Percentiles rank a stretch among this genome's conserved stretches.
phyloP scores from a whole-genome alignment of 2,113 vertebrate genomes.

The Tenebrosternarchus preto region DNA sequence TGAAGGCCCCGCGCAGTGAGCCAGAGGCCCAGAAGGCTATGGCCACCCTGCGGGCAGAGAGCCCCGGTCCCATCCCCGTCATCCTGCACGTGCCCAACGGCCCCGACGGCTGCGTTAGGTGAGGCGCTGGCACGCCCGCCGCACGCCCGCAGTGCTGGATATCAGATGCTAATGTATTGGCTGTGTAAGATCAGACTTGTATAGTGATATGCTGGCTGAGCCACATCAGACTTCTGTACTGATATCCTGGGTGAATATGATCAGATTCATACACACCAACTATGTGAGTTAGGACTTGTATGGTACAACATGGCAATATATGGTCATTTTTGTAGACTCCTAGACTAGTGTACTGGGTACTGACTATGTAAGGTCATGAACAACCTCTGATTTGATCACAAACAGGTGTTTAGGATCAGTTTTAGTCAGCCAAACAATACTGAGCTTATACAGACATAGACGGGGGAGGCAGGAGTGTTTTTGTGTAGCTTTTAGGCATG shows the following conservation, averaged over 20 bases:
- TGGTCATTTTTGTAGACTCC: background rate
- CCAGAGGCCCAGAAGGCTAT: slow-evolving; percentile 87
- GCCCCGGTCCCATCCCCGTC: slow-evolving; percentile 81
- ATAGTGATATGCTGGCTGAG: background rate
- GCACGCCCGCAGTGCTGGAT: no score
- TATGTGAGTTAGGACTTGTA: background rate
- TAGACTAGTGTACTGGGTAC: background rate
- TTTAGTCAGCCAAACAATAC: no score
- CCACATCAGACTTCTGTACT: background rate
- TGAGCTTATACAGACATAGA: no score
- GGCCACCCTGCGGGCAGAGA: slow-evolving; percentile 83
- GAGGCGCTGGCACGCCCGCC: slow-evolving; percentile 45
- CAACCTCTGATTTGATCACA: background rate
- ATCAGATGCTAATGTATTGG: no score
- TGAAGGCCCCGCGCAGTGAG: slow-evolving; percentile 91
- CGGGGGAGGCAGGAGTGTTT: no score
- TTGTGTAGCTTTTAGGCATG: no score
- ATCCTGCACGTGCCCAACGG: slow-evolving; percentile 91
- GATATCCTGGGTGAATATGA: background rate
- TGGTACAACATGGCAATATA: background rate
- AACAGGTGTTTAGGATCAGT: no score
- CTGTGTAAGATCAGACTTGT: no score
- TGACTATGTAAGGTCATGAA: background rate
- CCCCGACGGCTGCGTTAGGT: slow-evolving; percentile 94
- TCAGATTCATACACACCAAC: background rate